Conservation (phyloP, 2,888 invertebrate genomes). For the Mechanitis mazaeus region DNA sequence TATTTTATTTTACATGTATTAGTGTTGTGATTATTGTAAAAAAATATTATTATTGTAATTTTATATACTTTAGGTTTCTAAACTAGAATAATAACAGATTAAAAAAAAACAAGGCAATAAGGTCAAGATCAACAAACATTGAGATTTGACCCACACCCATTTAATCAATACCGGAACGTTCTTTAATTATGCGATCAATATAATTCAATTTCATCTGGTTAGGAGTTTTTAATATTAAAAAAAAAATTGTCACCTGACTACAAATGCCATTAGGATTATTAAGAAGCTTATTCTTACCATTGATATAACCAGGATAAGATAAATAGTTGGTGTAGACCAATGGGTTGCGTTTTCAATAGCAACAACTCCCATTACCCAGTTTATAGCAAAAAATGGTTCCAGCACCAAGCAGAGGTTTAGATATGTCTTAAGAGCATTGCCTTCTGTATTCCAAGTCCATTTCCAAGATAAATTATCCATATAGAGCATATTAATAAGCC, state of each 20-base stretch:
- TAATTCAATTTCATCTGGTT: neutral
- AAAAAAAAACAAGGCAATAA: neutral
- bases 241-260: too few relatives aligned
- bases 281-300: conserved; percentile 65
- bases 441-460: conserved; percentile 68
- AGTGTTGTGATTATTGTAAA: too few relatives aligned
- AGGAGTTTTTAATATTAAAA: neutral
- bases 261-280: neutral
- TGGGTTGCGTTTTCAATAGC: conserved; percentile 82
- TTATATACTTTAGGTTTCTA: too few relatives aligned
- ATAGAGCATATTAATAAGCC: conserved; percentile 58
- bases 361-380: conserved; percentile 85
- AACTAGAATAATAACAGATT: too few relatives aligned
- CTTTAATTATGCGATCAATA: neutral
- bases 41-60: too few relatives aligned
- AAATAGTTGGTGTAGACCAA: conserved; percentile 78
- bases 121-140: neutral
- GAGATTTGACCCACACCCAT: conserved; percentile 2
- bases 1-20: too few relatives aligned
- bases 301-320: conserved; percentile 72
- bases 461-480: conserved; percentile 70
- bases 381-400: conserved; percentile 82
- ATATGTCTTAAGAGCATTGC: conserved; percentile 77
- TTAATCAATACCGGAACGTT: conserved; percentile 7
- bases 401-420: conserved; percentile 80